Evolutionary conservation across 1,140 invertebrate species (phyloP).

Genomic region (Drosophila ficusphila): DNA sequence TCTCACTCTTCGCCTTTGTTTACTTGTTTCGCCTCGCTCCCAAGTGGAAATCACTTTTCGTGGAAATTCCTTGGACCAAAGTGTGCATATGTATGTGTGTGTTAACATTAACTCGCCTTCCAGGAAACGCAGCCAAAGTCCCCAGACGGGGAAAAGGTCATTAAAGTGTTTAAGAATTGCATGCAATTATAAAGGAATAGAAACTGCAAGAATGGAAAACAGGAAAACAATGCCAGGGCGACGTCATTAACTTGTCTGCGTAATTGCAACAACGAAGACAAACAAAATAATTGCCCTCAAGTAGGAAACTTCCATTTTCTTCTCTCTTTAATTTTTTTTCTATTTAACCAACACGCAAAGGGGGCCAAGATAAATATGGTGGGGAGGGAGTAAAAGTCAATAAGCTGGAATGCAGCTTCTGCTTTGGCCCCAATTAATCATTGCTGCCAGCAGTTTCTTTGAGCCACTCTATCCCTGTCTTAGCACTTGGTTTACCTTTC

Average conservation of each 20-base stretch:
- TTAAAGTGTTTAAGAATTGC: conserved; percentile 36
- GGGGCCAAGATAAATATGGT: conserved; percentile 2
- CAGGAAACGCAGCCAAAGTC: conserved; percentile 17
- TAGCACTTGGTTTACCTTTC: conserved; percentile 2
- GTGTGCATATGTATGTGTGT: background rate
- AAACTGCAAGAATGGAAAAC: conserved; percentile 3
- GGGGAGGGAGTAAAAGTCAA: conserved; percentile 22
- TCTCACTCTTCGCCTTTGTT: conserved; percentile 3
- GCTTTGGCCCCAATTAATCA: conserved; percentile 50
- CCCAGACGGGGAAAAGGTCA: conserved; percentile 17
- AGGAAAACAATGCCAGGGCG: conserved; percentile 22
- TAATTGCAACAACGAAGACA: conserved; percentile 37
- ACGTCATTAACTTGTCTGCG: conserved; percentile 50
- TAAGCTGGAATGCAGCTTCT: conserved; percentile 47
- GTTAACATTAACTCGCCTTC: conserved; percentile 23
- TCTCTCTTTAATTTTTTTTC: background rate
- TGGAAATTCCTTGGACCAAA: conserved; percentile 34
- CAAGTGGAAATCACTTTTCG: conserved; percentile 38
- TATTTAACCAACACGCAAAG: conserved; percentile 11
- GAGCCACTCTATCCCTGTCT: background rate
- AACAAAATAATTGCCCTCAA: conserved; percentile 44
- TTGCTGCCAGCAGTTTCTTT: conserved; percentile 32
- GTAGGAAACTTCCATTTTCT: conserved; percentile 5
- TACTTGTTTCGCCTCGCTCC: conserved; percentile 4
- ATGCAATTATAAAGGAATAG: conserved; percentile 32